Conservation (phyloP, 2,797 vertebrate species). For the Poeciliopsis turneri region DNA sequence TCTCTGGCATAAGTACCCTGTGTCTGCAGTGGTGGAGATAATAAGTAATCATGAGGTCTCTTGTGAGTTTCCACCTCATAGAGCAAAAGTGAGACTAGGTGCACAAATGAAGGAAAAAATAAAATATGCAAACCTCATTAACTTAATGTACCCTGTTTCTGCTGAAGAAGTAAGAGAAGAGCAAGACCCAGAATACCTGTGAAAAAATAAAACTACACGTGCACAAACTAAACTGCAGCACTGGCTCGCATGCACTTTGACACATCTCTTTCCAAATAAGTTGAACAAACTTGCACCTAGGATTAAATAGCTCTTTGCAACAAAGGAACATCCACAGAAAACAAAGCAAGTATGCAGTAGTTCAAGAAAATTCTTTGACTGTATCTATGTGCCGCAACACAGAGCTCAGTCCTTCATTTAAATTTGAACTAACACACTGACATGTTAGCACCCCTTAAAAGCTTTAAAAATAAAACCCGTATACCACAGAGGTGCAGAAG, state of each 20-base stretch:
- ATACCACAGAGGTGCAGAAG: not conserved
- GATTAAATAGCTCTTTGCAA: not conserved
- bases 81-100: not conserved
- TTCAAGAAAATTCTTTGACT: not conserved
- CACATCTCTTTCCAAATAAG: conserved; percentile 5
- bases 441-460: not conserved
- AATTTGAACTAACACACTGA: not conserved
- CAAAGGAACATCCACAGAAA: not conserved
- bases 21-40: conserved; percentile 1
- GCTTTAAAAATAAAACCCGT: not conserved
- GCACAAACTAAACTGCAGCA: not conserved
- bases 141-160: not conserved
- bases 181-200: not conserved
- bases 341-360: not conserved
- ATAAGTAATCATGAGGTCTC: not conserved
- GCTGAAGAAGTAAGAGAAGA: not conserved
- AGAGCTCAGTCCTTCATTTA: not conserved
- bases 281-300: not conserved
- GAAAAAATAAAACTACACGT: not conserved
- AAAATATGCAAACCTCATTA: conserved; percentile 1
- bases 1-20: not conserved
- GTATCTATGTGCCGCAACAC: not conserved
- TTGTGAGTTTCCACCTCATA: not conserved
- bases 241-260: not conserved
- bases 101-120: not conserved